Conservation (phyloP, 2,113 vertebrate genomes). For the Lepisosteus osseus region DNA sequence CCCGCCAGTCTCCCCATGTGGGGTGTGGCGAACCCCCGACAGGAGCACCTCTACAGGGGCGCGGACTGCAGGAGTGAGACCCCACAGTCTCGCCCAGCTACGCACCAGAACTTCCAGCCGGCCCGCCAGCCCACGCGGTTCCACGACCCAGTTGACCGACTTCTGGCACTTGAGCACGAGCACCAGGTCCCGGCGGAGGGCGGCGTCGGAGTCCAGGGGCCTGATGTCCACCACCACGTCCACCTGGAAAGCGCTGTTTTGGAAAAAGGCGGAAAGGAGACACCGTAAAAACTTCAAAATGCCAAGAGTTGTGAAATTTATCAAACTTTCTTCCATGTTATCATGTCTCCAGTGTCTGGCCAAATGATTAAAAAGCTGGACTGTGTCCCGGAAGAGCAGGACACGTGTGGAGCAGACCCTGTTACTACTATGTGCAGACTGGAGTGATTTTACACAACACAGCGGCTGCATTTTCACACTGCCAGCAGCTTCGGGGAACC, state of each 20-base stretch:
- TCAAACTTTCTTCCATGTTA: conserved; percentile 64
- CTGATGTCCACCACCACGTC: conserved; percentile 89
- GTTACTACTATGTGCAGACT: conserved; percentile 53
- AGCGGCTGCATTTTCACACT: conserved; percentile 27
- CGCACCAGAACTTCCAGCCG: conserved; percentile 85
- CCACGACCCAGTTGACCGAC: conserved; percentile 94
- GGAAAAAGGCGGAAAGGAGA: conserved; percentile 54
- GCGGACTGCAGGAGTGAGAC: too few relatives aligned
- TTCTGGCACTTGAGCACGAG: conserved; percentile 88
- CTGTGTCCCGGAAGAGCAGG: conserved; percentile 67
- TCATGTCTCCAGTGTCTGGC: conserved; percentile 78
- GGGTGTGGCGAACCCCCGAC: too few relatives aligned
- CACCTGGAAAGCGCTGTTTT: conserved; percentile 87
- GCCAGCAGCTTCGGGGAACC: conserved; percentile 22
- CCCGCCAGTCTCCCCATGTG: background rate
- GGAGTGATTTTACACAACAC: conserved; percentile 65
- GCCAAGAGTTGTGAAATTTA: conserved; percentile 63
- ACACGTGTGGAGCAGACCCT: conserved; percentile 77
- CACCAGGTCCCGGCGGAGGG: conserved; percentile 70
- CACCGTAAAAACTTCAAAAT: conserved; percentile 44
- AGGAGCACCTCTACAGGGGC: too few relatives aligned
- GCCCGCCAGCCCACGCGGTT: conserved; percentile 75
- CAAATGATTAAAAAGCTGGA: conserved; percentile 88
- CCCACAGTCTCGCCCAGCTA: conserved; percentile 13
- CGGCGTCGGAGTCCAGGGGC: conserved; percentile 66